Base-by-base conservation (phyloP, 2,797 vertebrate genomes). In the Myotis daubentonii region DNA sequence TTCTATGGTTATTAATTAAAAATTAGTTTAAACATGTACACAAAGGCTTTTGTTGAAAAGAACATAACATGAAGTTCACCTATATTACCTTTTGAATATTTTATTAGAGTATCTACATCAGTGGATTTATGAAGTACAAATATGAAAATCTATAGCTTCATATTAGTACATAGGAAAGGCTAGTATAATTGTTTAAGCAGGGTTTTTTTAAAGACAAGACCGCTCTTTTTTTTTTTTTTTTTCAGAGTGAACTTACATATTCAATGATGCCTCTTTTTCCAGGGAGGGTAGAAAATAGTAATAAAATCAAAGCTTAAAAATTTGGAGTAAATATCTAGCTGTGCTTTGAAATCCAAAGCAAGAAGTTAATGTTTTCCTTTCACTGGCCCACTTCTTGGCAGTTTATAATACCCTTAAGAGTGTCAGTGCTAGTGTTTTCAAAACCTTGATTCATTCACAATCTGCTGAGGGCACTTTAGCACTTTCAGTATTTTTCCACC, bases 341-440 rank as follows among this genome's bases (percentile, higher is more conserved):
- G 65, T 51, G 23, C 51, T 89, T n/a, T 91, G 41, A 65, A 79
- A 89, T 91, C 53, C 47, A 94, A 91, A 87, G 25, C 57, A 93
- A 89, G 38, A 82, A 80, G 89, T 83, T 91, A 89, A 41, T 83
- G 13, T 85, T 97, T 86, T 71, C 66, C 16, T 94, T 91, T 95
- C n/a, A 80, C 71, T 85, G 83, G 49, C 38, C 33, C 10, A 79
- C 55, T 76, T 78, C 78, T 70, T 87, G 89, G 88, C 70, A 94
- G 49, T 88, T 83, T 83, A 33, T 72, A 83, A 51, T 47, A 94
- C 60, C 38, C 53, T 78, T 94, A 78, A 87, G 70, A 80, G 83
- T 70, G 22, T 71, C 66, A 38, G 60, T 44, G 51, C 44, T 51
- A 70, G 51, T 44, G 0, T 82, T 86, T 95, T 87, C 47, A 94